Evolutionary conservation across 2,113 vertebrate species (phyloP).

Genomic region (Myiagra hebetior): DNA sequence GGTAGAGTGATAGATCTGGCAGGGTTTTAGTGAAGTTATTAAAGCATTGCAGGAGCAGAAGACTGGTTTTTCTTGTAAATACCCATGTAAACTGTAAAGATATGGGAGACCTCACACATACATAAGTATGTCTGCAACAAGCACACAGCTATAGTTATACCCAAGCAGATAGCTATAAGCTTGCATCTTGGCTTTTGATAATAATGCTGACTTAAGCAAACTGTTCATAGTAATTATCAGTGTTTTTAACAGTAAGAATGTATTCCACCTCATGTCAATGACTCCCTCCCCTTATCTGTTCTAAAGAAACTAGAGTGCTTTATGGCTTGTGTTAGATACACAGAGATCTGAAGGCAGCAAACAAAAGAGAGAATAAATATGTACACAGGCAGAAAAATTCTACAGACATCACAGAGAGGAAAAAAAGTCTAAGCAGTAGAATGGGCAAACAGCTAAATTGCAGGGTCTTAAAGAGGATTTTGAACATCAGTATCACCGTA

Average conservation of each 20-base stretch:
- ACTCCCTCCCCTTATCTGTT: background rate
- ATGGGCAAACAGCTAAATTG: background rate
- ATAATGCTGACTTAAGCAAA: background rate
- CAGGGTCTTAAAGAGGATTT: background rate
- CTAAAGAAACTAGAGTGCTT: background rate
- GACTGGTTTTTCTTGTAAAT: background rate
- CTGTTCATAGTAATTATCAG: background rate
- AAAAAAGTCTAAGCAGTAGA: background rate
- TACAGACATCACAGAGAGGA: background rate
- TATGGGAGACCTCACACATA: background rate
- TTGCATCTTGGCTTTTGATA: background rate
- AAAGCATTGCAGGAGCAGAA: background rate
- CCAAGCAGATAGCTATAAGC: background rate
- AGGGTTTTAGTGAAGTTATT: background rate
- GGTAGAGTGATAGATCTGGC: background rate
- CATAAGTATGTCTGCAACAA: background rate
- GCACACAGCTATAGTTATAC: background rate
- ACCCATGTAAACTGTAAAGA: background rate
- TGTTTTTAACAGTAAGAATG: background rate
- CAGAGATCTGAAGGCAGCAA: background rate
- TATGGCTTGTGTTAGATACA: background rate
- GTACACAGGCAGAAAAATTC: background rate
- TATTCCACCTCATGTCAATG: background rate
- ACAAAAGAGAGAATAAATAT: background rate
- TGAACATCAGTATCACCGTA: accelerated